These are phyloP conservation scores for Poecilia picta DNA, from an alignment of 2,797 vertebrate genomes.

Conservation along the genomic window DNA sequence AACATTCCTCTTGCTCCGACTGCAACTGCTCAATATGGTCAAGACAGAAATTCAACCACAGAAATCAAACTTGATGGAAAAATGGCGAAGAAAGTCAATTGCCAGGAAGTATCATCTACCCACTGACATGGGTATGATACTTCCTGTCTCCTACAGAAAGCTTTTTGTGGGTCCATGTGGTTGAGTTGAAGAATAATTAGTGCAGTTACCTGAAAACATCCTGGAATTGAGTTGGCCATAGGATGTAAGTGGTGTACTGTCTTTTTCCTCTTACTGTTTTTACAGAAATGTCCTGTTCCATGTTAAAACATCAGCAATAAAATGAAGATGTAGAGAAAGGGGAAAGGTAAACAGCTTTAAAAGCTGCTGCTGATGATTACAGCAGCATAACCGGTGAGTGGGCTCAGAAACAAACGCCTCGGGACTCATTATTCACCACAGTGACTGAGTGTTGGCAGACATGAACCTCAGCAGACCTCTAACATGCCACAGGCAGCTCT, in stretches of 20 bases:
- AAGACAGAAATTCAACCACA: not conserved
- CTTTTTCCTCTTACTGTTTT: not conserved
- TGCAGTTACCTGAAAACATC: conserved; percentile 2
- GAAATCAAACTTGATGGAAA: not conserved
- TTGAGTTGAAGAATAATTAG: conserved; percentile 34
- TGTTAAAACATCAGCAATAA: not conserved
- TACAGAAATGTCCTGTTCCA: not conserved
- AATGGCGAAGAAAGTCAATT: not conserved
- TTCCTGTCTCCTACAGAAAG: conserved; percentile 60
- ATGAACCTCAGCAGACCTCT: not conserved
- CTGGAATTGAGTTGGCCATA: not conserved
- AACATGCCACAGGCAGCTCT: not conserved
- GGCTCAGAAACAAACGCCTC: not conserved
- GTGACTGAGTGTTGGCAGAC: not conserved
- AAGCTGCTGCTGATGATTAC: conserved; percentile 2
- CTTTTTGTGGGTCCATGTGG: conserved; percentile 26
- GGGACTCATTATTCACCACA: not conserved
- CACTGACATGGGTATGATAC: conserved; percentile 35
- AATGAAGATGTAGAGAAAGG: not conserved
- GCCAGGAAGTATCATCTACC: too few relatives aligned
- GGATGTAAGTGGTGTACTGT: not conserved
- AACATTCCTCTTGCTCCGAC: not conserved
- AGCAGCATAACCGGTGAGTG: not conserved
- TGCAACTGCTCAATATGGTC: not conserved
- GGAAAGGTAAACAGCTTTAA: conserved; percentile 1